These are phyloP conservation scores for Pterobdella sp. DNA, from an alignment of 2,888 invertebrate genomes.

Conservation along the genomic window DNA sequence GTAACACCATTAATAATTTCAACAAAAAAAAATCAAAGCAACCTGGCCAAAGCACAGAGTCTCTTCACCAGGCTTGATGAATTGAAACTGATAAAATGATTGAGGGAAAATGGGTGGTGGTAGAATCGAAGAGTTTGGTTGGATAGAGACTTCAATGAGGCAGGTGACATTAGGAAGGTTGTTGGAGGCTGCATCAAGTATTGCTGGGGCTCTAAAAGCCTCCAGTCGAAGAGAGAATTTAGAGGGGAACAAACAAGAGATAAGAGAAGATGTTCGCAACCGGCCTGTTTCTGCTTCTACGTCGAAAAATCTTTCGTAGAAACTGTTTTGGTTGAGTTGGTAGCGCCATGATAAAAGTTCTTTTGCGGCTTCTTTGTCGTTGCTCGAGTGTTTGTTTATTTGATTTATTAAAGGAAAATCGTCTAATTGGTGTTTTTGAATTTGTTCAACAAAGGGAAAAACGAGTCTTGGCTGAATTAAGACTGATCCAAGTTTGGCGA, in stretches of 20 bases:
- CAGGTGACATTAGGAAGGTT: slow-evolving; percentile 5
- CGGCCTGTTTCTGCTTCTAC: neutral
- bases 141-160: neutral
- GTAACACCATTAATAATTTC: neutral
- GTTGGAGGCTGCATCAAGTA: neutral
- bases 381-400: neutral
- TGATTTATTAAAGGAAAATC: neutral
- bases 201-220: neutral
- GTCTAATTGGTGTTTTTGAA: neutral
- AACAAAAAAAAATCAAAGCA: neutral
- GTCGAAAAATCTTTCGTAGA: neutral
- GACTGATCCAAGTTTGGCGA: neutral
- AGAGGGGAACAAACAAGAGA: neutral
- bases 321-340: neutral
- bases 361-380: neutral
- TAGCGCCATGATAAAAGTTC: neutral
- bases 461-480: neutral
- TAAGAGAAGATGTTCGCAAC: neutral
- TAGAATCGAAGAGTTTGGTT: neutral
- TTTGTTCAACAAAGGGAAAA: neutral
- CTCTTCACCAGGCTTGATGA: neutral
- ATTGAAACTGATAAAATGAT: neutral
- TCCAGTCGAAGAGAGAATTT: neutral
- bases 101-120: neutral
- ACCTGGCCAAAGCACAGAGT: neutral